Base-by-base conservation (phyloP, 2,113 vertebrate genomes). In the Cryptomyrus ogoouensis region DNA sequence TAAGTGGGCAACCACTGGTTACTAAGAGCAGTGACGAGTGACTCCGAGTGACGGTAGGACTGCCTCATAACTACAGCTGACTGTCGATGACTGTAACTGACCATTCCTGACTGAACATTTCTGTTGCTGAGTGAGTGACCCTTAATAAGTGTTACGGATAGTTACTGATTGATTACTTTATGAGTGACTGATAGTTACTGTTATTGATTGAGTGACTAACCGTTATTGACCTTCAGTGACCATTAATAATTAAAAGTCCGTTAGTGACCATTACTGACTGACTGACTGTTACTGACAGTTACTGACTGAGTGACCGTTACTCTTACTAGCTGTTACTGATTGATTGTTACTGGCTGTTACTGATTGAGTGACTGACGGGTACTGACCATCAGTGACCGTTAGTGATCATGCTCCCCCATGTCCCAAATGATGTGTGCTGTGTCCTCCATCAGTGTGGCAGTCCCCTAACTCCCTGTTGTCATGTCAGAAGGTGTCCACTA, bases 391-490 rank as follows among this genome's bases (percentile, higher is more conserved):
- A 83, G 77, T 42, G 74, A 80, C 31, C n/a, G 24, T 52, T 87
- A 87, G 49, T 86, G 84, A 24, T 27, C 13, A 6, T 97, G 93
- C 96, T 96, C 94, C 96, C 88, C 56, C 62, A 15, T 53, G 53
- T 77, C 83, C 62, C 56, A 77, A 46, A 87, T 89, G 88, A 90
- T 83, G 85, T 83, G 85, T 91, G 8, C 91, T 91, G 88, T 97
- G 93, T 97, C 97, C 94, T 97, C 94, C 95, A 97, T 98, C 97
- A 98, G 98, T 98, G 93, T 95, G 96, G 96, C 96, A 96, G 96
- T 95, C 94, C 94, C 95, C 94, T 95, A 94, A 98, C 95, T 97
- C 95, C 96, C 97, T 95, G 95, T 96, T 96, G 93, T 98, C 96
- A 98, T 98, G 97, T 97, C 97, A 95, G 97, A 97, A 95, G 97